Base-by-base conservation (phyloP, 2,888 invertebrate genomes). In the Brachyopa scutellaris region DNA sequence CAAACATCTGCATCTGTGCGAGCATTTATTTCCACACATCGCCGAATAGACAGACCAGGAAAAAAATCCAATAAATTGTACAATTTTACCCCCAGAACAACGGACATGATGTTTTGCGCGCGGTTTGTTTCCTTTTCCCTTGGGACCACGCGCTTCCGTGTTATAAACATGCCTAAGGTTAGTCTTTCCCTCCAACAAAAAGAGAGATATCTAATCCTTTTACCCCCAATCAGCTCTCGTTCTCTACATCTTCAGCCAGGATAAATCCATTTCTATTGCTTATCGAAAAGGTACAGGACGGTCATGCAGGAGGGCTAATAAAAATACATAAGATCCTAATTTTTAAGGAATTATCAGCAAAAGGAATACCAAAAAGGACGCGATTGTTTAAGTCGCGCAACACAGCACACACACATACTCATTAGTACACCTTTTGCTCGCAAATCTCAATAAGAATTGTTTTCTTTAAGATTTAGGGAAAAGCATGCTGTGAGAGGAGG, bases 261-360 rank as follows among this genome's bases (percentile, higher is more conserved):
- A 62, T 42, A 59, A 33, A 61, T 67, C 40, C 33, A 42, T 51
- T 29, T 61, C 47, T 40, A 49, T 57, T 33, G 57, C 67, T 42
- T 62, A 80, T 64, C 57, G 69, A 59, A 64, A 29, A 47, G 31
- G 53, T 45, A 53, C 17, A 40, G 23, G 15, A 49, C 29, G 69
- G 62, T 74, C 80, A 64, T 59, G 74, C 57, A 69, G 57, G 36
- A 42, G 42, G 62, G 62, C 74, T 42, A 76, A 80, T 70, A 80
- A 76, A 80, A 62, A 59, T n/a, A n/a, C n/a, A n/a, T 69, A 13
- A 17, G 51, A 59, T 74, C 80, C 76, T 80, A 74, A 69, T 74
- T 80, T 80, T 80, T 74, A 64, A 74, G 67, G 67, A 80, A 62
- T 55, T 42, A 23, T 33, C 36, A 55, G 9, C 11, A 66, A 53